Conservation (phyloP, 2,113 vertebrate species). For the Notiomystis cincta region DNA sequence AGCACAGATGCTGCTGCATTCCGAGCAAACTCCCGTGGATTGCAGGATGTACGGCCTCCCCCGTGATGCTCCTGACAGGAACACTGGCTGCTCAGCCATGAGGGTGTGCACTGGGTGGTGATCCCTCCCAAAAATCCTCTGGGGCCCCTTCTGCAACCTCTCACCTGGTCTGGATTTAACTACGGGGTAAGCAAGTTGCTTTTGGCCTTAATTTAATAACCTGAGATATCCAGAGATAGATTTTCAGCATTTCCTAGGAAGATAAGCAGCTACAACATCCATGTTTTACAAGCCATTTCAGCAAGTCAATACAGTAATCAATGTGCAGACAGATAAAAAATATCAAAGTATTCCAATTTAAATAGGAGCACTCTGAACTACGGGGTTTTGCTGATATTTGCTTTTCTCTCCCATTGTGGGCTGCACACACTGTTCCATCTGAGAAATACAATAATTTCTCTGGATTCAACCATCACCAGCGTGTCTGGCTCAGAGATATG, state of each 20-base stretch:
- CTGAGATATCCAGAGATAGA: not conserved
- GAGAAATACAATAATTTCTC: not conserved
- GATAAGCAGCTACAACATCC: not conserved
- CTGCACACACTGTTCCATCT: not conserved
- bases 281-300: not conserved
- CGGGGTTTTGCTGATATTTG: not conserved
- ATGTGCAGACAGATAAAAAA: not conserved
- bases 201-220: not conserved
- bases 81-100: not conserved
- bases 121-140: not conserved
- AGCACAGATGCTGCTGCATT: constrained; percentile 1
- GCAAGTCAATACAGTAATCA: not conserved
- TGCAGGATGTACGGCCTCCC: not conserved
- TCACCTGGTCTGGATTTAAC: not conserved
- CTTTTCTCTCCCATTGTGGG: not conserved
- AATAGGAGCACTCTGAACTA: not conserved
- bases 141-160: not conserved
- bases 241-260: not conserved
- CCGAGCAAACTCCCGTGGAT: fast-evolving
- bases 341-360: not conserved
- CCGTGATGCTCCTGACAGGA: not conserved
- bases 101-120: not conserved
- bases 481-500: not conserved
- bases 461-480: not conserved
- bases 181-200: fast-evolving